Evolutionary conservation across 2,888 invertebrate species (phyloP).

Genomic region (Mayetiola destructor): DNA sequence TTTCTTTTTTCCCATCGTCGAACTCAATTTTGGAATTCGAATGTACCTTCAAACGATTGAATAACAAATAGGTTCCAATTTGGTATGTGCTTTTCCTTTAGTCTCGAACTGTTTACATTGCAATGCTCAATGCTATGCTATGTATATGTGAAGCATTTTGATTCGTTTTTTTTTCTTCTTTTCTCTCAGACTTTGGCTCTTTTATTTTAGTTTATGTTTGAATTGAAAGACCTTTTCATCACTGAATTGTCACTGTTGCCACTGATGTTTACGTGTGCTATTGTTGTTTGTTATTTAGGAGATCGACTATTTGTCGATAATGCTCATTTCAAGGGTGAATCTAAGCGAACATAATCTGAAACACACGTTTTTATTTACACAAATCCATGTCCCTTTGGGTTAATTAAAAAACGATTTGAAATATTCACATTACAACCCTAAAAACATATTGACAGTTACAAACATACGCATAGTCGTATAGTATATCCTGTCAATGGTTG

Average conservation of each 20-base stretch:
- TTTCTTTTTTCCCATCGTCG: too few species aligned
- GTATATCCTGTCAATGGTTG: too few species aligned
- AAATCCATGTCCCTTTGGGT: constrained; percentile 15
- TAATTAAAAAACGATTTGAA: constrained; percentile 16
- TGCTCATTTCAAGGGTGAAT: constrained; percentile 17
- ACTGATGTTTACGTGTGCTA: not conserved
- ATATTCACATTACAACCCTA: constrained; percentile 11
- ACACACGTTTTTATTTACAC: constrained; percentile 18
- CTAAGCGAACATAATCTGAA: constrained; percentile 17
- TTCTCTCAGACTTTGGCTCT: not conserved
- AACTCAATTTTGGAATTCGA: too few species aligned
- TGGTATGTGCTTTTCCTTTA: too few species aligned
- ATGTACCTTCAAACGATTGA: too few species aligned
- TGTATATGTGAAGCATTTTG: not conserved
- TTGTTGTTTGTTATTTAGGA: not conserved
- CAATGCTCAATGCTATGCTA: not conserved
- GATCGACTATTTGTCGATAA: not conserved
- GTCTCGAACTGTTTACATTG: not conserved
- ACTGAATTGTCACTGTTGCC: constrained; percentile 3
- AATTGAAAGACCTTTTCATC: too few species aligned
- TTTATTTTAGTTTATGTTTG: too few species aligned
- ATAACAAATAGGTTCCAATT: too few species aligned
- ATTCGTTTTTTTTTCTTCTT: not conserved
- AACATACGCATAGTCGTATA: too few species aligned
- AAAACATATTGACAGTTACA: constrained; percentile 4